These are phyloP conservation scores for Mythimna impura DNA, from an alignment of 2,888 invertebrate species.

Conservation along the genomic window DNA sequence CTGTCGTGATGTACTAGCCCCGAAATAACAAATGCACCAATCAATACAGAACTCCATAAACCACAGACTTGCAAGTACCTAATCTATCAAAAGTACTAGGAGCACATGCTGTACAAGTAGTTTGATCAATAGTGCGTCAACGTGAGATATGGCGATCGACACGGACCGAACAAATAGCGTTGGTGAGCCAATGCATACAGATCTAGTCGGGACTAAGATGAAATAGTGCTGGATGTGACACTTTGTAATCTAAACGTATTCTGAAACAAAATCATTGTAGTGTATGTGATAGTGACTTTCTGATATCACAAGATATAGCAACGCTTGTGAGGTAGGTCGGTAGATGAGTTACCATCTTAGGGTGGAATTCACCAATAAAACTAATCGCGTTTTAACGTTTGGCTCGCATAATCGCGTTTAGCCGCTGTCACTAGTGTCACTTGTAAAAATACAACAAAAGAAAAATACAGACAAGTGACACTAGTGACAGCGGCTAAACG, in stretches of 20 bases:
- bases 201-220: constrained; percentile 62
- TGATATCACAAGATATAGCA: too few species aligned
- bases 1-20: too few species aligned
- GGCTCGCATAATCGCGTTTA: too few species aligned
- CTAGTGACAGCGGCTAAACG: too few species aligned
- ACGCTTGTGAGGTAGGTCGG: too few species aligned
- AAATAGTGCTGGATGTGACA: constrained; percentile 38
- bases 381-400: too few species aligned
- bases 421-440: too few species aligned
- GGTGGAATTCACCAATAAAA: too few species aligned
- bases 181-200: constrained; percentile 80
- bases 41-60: constrained; percentile 19
- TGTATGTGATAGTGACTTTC: too few species aligned
- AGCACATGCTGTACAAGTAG: constrained; percentile 67
- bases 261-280: not conserved
- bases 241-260: constrained; percentile 23
- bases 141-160: constrained; percentile 79
- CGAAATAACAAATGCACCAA: constrained; percentile 9
- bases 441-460: too few species aligned
- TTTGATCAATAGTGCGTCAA: constrained; percentile 79
- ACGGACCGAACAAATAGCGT: constrained; percentile 74
- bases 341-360: too few species aligned
- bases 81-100: constrained; percentile 72
- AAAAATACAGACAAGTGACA: too few species aligned
- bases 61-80: constrained; percentile 38